Evolutionary conservation across 2,888 invertebrate species (phyloP), one percentile per base, ranked within the genome.

Genomic region (Drosophila heteroneura): DNA sequence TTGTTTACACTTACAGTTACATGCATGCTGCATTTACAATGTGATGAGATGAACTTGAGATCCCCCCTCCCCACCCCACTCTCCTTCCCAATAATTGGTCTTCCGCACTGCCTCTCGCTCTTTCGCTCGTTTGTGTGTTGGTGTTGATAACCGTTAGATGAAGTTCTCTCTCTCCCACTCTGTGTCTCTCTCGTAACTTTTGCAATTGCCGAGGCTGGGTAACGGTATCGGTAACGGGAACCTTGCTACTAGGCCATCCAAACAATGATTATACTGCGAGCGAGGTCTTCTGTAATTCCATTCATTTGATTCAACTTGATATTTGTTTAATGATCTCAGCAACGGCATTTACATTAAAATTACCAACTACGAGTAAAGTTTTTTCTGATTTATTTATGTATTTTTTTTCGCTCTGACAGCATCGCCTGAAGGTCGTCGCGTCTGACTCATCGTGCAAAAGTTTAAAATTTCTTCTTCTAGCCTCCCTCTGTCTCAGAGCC

Each of bases 201-300:
- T 78, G 71, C 83, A 80, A 80, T 74, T 81, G 70, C 75, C 83
- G 76, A 88, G 85, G 89, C 74, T 85, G 74, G 58, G 60, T 82
- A 88, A 83, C 89, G 85, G 88, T 47, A 26, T 1, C 16, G 26
- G 47, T 47, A 47, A 26, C 47, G 47, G 47, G 47, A 79, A 64
- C 63, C 59, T 70, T 51, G 74, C 66, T 63, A 76, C 83, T 83
- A 85, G 86, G 79, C 83, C 86, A 74, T 9, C 57, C 65, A 59
- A 63, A 60, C 80, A 56, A 64, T 63, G 72, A 76, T 79, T 76
- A 74, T 67, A 53, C 51, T 39, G 39, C 69, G 57, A 26, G 74
- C 71, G 49, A 81, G 79, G 79, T 74, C 74, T 77, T 70, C 58
- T 68, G 79, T 86, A 81, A 83, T 84, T 58, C 72, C 62, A 82